Percentiles rank a stretch among this genome's conserved stretches.
Evolutionary conservation across 2,888 invertebrate species (phyloP).

Genomic region (Phania funesta): DNA sequence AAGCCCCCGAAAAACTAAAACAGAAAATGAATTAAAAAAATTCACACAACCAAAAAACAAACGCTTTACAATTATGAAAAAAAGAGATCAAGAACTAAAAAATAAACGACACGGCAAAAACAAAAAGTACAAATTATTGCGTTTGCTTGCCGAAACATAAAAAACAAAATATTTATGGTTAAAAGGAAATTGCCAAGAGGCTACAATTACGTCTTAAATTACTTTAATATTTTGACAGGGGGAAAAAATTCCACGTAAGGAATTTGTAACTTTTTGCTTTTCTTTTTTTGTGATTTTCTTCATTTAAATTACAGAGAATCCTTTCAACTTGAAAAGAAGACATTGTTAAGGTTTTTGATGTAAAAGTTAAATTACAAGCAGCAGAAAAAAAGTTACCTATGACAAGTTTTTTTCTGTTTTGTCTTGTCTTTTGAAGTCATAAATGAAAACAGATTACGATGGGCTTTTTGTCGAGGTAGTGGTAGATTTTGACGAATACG

Average conservation of each 20-base stretch:
- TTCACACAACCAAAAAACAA: not conserved
- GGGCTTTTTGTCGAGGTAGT: not conserved
- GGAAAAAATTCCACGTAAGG: conserved; percentile 24
- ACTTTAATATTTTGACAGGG: conserved; percentile 18
- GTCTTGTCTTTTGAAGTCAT: not conserved
- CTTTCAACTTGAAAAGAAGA: conserved; percentile 28
- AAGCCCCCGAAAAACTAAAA: conserved; percentile 3
- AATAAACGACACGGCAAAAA: not conserved
- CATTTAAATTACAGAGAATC: conserved; percentile 36
- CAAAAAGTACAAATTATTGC: not conserved
- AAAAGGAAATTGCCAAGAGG: conserved; percentile 40
- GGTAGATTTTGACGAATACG: not conserved
- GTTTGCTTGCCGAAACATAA: not conserved
- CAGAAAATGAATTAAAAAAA: conserved; percentile 11
- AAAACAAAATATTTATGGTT: conserved; percentile 2
- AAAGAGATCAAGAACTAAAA: not conserved
- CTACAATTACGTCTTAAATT: conserved; percentile 38
- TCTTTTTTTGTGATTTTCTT: not conserved
- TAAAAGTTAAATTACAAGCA: not conserved
- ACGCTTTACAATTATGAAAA: not conserved
- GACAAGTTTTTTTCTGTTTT: conserved; percentile 6
- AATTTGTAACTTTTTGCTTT: conserved; percentile 16
- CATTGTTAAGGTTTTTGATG: not conserved
- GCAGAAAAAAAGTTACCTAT: conserved; percentile 1
- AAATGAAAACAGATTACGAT: conserved; percentile 17